phyloP scores from a whole-genome alignment of 2,113 vertebrate genomes.

The Platanista minor region DNA sequence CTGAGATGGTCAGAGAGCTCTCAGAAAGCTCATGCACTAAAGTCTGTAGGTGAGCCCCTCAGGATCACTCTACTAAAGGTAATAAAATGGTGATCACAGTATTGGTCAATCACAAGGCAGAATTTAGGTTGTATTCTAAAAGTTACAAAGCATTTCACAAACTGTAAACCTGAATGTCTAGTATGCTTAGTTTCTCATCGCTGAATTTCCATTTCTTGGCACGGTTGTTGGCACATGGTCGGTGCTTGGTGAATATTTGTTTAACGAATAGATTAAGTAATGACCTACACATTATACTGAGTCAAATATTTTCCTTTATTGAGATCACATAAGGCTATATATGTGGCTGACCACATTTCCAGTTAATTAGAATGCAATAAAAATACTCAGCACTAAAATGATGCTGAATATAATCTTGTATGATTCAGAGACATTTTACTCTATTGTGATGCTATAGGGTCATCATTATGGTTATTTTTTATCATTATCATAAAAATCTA shows the following conservation, averaged over 20 bases:
- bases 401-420: background rate
- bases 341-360: background rate
- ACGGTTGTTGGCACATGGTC: background rate
- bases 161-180: background rate
- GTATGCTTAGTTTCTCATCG: background rate
- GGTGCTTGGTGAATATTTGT: background rate
- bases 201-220: background rate
- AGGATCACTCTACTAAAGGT: background rate
- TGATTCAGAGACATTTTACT: background rate
- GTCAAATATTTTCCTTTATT: constrained; percentile 10
- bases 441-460: background rate
- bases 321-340: background rate
- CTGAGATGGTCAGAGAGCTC: background rate
- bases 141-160: background rate
- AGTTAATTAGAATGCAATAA: constrained; percentile 6
- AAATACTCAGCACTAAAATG: background rate
- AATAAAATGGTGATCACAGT: background rate
- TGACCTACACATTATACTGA: background rate
- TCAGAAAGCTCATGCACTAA: background rate
- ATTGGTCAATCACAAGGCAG: background rate
- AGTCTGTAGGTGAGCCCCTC: background rate
- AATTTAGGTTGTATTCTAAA: background rate
- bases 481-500: background rate
- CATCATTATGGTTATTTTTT: background rate
- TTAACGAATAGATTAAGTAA: constrained; percentile 25